Evolutionary conservation across 2,797 vertebrate genomes (phyloP).

Genomic region (Pagetopsis macropterus): DNA sequence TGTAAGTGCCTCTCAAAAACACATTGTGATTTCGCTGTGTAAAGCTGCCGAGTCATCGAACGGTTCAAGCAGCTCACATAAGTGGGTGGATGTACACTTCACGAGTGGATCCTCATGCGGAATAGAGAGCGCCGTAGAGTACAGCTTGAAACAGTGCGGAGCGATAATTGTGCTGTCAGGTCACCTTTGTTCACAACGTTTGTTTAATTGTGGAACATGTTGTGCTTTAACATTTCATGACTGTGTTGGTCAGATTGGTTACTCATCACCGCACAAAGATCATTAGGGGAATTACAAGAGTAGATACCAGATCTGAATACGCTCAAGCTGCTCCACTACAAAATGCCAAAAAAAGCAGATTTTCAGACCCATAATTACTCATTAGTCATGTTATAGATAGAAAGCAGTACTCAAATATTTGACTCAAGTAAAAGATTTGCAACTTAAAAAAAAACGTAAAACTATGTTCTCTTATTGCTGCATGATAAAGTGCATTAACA

Average conservation of each 20-base stretch:
- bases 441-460: too few species aligned
- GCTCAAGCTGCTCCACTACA: background rate
- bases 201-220: conserved; percentile 40
- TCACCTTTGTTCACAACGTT: conserved; percentile 52
- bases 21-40: conserved; percentile 61
- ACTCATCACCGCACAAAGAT: conserved; percentile 7
- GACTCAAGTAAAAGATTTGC: background rate
- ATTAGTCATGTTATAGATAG: background rate
- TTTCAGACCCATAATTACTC: too few species aligned
- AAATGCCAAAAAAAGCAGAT: background rate
- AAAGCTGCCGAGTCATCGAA: conserved; percentile 58
- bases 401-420: background rate
- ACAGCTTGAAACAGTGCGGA: conserved; percentile 30
- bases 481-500: background rate
- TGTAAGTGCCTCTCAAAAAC: conserved; percentile 59
- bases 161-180: conserved; percentile 46
- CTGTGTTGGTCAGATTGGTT: conserved; percentile 6
- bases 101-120: conserved; percentile 56
- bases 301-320: background rate
- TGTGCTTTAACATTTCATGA: conserved; percentile 19
- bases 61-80: conserved; percentile 40
- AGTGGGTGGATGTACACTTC: conserved; percentile 63
- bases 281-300: conserved; percentile 17
- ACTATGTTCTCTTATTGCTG: too few species aligned
- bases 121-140: conserved; percentile 29